phyloP scores from a whole-genome alignment of 2,113 vertebrate species.

The Lontra canadensis region DNA sequence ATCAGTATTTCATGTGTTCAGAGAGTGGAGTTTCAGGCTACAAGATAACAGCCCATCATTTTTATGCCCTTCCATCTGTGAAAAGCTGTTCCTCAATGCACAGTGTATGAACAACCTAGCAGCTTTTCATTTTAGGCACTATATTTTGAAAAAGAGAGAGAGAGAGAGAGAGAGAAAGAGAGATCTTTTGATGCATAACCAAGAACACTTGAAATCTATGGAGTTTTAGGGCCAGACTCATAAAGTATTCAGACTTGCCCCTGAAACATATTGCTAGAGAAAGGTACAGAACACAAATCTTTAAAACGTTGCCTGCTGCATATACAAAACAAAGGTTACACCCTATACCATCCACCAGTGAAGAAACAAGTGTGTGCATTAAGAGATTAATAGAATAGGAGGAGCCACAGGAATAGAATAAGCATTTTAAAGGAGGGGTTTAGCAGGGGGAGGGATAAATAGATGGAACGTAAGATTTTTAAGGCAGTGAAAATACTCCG shows the following conservation, averaged over 20 bases:
- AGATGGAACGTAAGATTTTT: not conserved
- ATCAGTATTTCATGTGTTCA: slow-evolving; percentile 84
- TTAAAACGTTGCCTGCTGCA: slow-evolving; percentile 71
- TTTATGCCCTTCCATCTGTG: slow-evolving; percentile 88
- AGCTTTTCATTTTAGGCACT: slow-evolving; percentile 81
- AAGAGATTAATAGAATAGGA: not conserved
- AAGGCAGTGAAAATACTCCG: not conserved
- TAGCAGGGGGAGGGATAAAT: not conserved
- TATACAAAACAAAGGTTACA: slow-evolving; percentile 62
- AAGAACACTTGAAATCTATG: slow-evolving; percentile 80
- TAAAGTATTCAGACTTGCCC: slow-evolving; percentile 73
- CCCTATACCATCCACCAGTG: not conserved
- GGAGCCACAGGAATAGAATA: not conserved
- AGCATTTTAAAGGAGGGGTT: not conserved
- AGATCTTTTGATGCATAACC: slow-evolving; percentile 82
- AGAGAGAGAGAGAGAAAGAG: slow-evolving; percentile 55
- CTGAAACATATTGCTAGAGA: slow-evolving; percentile 61
- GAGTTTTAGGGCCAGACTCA: slow-evolving; percentile 76
- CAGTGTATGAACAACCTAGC: slow-evolving; percentile 80
- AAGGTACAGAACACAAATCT: slow-evolving; percentile 76
- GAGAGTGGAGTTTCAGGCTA: slow-evolving; percentile 82
- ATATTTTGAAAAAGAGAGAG: slow-evolving; percentile 70
- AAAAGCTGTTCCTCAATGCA: slow-evolving; percentile 84
- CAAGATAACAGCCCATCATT: slow-evolving; percentile 84
- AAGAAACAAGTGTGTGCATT: not conserved